Base-by-base conservation (phyloP, 2,888 invertebrate genomes). In the Salticus scenicus region DNA sequence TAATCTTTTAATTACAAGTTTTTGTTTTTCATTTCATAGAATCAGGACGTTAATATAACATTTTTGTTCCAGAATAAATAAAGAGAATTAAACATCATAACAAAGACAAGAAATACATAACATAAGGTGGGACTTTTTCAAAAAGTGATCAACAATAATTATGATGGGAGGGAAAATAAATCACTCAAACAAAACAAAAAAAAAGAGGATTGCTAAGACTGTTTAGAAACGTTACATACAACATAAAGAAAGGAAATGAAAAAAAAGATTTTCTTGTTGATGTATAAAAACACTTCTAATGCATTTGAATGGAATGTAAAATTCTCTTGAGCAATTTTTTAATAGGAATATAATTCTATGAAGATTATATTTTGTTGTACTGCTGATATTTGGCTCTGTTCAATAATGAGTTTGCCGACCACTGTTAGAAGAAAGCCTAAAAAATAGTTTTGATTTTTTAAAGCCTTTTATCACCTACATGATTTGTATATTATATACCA, bases 81-180 rank as follows among this genome's bases (percentile, higher is more conserved):
- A n/a, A n/a, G n/a, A 87, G 87, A 87, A 81, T 87, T 87, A 87
- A 82, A 82, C 78, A 87, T 82, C 72, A 82, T 82, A 87, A 82
- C 80, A 86, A 79, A 80, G 75, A 81, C 80, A 80, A n/a, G n/a
- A n/a, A n/a, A 57, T 51, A 81, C 75, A 85, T 74, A 85, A 85
- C 78, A 78, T 73, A 85, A 85, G 84, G 84, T 85, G 84, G 84
- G 84, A 70, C 69, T 78, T 85, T 33, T 78, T 63, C 78, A 84
- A 37, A 75, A 84, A 73, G 67, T 84, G 77, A 77, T 84, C 73
- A 84, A 85, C 84, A 85, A 41, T 70, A 79, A 79, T 69, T 14
- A 84, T 84, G 83, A 75, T 51, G n/a, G 64, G 42, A 63, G 63
- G 57, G 63, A 57, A 77, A 84, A 84, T 77, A 84, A 84, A 64